These are phyloP conservation scores for Apamea epomidion DNA, from an alignment of 2,888 invertebrate genomes.

Conservation along the genomic window DNA sequence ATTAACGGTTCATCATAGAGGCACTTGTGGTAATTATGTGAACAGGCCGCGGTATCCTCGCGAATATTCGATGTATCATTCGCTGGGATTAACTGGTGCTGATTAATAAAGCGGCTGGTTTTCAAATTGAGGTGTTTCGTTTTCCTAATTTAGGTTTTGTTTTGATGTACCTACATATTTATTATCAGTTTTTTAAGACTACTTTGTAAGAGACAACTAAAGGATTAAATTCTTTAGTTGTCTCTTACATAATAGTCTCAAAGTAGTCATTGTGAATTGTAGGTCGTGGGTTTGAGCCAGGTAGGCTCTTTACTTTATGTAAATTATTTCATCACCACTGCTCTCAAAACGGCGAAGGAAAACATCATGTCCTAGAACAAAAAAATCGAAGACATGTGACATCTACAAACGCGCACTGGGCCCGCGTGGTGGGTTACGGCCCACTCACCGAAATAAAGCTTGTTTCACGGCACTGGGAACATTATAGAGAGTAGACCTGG, in stretches of 20 bases:
- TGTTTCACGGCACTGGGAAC: no score
- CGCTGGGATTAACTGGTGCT: constrained; percentile 56
- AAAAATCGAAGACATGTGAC: background rate
- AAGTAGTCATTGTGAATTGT: no score
- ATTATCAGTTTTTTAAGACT: background rate
- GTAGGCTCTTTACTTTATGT: background rate
- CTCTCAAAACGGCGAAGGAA: background rate
- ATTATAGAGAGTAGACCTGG: background rate
- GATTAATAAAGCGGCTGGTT: constrained; percentile 47
- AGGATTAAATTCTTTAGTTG: no score
- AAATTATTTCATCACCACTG: background rate
- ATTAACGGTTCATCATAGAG: constrained; percentile 86
- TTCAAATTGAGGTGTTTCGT: constrained; percentile 17
- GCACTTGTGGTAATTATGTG: constrained; percentile 86
- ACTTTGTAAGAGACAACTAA: background rate
- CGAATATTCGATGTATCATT: constrained; percentile 69
- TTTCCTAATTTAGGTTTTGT: constrained; percentile 15
- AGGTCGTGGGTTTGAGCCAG: no score
- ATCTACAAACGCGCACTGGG: background rate
- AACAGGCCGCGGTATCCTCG: constrained; percentile 72
- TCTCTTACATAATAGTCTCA: no score
- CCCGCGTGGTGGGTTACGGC: background rate
- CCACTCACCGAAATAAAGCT: background rate
- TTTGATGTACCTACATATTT: background rate
- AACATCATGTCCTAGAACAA: background rate